phyloP scores from a whole-genome alignment of 1,140 invertebrate genomes.

The Mercenaria mercenaria region DNA sequence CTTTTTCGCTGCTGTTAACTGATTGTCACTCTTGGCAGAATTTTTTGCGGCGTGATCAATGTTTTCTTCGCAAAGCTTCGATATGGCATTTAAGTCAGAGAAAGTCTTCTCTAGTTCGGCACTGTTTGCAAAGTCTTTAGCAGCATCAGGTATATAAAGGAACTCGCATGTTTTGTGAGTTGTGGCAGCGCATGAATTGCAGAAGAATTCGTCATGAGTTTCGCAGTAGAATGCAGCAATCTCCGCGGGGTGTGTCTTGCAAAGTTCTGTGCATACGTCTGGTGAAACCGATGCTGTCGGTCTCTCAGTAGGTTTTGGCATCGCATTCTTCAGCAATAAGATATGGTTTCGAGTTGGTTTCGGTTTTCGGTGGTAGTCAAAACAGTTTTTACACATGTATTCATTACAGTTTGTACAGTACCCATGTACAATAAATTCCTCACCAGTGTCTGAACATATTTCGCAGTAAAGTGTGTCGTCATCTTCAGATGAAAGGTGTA shows the following conservation, averaged over 20 bases:
- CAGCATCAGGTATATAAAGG: conserved; percentile 10
- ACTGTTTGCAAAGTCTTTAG: not conserved
- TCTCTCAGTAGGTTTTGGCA: not conserved
- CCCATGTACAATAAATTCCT: not conserved
- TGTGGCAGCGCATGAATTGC: conserved; percentile 17
- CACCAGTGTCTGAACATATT: not conserved
- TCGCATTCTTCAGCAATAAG: not conserved
- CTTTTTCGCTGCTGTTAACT: not conserved
- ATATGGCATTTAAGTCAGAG: not conserved
- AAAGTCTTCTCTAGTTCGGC: not conserved
- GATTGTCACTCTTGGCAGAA: not conserved
- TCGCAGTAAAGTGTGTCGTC: not conserved
- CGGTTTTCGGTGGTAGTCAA: conserved; percentile 16
- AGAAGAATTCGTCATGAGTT: conserved; percentile 23
- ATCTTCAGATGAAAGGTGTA: not conserved
- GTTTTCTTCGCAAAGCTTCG: not conserved
- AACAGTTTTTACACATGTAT: conserved; percentile 29
- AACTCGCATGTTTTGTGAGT: conserved; percentile 15
- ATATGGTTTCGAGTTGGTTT: conserved; percentile 5
- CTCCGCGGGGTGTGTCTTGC: not conserved
- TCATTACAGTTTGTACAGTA: conserved; percentile 32
- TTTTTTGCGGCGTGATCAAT: not conserved
- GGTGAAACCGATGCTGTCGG: not conserved
- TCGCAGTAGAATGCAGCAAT: conserved; percentile 14
- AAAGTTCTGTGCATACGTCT: not conserved